Base-by-base conservation (phyloP, 2,113 vertebrate genomes). In the pig (Sus scrofa) region DNA sequence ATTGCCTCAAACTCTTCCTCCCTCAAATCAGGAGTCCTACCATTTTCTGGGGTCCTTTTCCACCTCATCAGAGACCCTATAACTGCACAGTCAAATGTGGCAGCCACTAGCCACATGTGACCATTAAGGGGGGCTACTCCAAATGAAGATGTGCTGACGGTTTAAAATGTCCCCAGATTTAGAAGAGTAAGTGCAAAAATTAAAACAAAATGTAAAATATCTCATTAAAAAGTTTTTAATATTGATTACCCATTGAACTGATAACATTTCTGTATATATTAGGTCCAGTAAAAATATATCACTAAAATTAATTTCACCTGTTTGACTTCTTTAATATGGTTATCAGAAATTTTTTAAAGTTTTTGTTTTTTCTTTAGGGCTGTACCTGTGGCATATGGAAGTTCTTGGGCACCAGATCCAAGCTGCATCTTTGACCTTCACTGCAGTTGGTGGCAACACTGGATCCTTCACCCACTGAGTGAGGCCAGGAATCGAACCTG, bases 251-350 rank as follows among this genome's bases (percentile, higher is more conserved):
- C 63, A 44, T 14, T 67, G 73, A 96, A 60, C 44, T 63, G 58
- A 71, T n/a, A 86, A 73, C 19, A 86, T 67, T 85, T 89, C 63
- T 16, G 34, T n/a, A n/a, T n/a, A 20, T 32, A 78, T 58, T n/a
- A 27, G 39, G 26, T 62, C 73, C 81, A 11, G 37, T 54, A 68
- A 75, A 83, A 91, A 68, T 26, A 84, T 26, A 54, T 60, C 20
- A 62, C n/a, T 73, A 81, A 74, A 60, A 81, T 67, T 20, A 82
- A 86, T 90, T 56, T 90, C 8, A 63, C 44, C 39, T 96, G 30
- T 91, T 79, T 62, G 54, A 78, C 39, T 70, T 89, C 58, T 91
- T 74, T 79, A 60, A 73, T 54, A 60, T 27, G n/a, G n/a, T n/a
- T n/a, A n/a, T n/a, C n/a, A n/a, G n/a, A n/a, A n/a, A n/a, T n/a